phyloP scores from a whole-genome alignment of 2,797 vertebrate genomes.

The Clarias platycephalus region DNA sequence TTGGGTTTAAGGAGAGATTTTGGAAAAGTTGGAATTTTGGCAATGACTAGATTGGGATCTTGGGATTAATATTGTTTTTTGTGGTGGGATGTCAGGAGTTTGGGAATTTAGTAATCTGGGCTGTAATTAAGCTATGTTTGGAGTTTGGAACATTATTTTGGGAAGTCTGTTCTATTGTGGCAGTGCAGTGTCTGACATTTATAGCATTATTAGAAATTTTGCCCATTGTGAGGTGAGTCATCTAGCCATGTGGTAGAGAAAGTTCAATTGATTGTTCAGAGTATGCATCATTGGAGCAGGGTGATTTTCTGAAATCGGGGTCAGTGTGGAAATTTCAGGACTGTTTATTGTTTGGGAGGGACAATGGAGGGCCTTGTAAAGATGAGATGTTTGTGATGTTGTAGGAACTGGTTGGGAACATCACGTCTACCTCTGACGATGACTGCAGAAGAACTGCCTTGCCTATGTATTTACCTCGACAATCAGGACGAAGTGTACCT shows the following conservation, averaged over 20 bases:
- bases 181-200: background rate
- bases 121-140: background rate
- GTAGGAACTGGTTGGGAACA: conserved; percentile 59
- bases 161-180: background rate
- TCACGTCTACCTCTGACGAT: conserved; percentile 65
- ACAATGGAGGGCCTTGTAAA: background rate
- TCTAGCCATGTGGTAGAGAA: background rate
- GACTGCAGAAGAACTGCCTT: conserved; percentile 65
- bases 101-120: background rate
- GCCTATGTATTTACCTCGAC: conserved; percentile 69
- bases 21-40: background rate
- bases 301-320: background rate
- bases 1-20: background rate
- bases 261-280: background rate
- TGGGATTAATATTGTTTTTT: background rate
- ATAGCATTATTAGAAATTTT: background rate
- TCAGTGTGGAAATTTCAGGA: background rate
- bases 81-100: background rate
- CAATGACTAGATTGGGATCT: background rate
- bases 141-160: background rate
- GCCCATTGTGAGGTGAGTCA: background rate
- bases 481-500: conserved; percentile 65
- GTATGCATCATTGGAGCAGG: background rate
- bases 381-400: conserved; percentile 9
- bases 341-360: background rate